Percentiles rank a stretch among this genome's conserved stretches.
These are phyloP conservation scores for Enteromius afrohamiltoni DNA, from an alignment of 2,797 vertebrate species.

Conservation along the genomic window DNA sequence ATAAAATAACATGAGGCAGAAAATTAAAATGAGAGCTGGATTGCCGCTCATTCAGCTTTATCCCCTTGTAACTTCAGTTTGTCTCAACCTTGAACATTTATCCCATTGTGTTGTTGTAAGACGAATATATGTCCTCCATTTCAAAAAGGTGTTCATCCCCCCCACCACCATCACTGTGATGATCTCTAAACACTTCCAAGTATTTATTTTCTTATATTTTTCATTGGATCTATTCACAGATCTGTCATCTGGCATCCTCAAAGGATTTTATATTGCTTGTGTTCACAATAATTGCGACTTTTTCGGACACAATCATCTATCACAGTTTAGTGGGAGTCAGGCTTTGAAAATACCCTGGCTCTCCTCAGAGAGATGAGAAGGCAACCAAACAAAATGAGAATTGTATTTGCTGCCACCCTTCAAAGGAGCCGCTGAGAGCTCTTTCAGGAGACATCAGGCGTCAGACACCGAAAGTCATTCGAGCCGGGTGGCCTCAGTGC, in stretches of 20 bases:
- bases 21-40: conserved; percentile 47
- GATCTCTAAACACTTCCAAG: conserved; percentile 22
- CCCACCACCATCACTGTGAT: background rate
- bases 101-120: background rate
- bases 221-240: conserved; percentile 18
- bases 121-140: conserved; percentile 6
- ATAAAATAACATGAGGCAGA: conserved; percentile 49
- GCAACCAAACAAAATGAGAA: conserved; percentile 59
- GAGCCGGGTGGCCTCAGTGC: conserved; percentile 1
- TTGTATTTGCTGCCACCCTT: conserved; percentile 46
- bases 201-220: conserved; percentile 26
- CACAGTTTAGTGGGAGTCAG: conserved; percentile 46
- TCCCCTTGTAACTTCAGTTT: conserved; percentile 10
- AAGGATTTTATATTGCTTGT: conserved; percentile 42
- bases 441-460: conserved; percentile 43
- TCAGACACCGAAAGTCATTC: conserved; percentile 35
- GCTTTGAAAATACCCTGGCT: conserved; percentile 39
- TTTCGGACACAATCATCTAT: conserved; percentile 56
- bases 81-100: conserved; percentile 10
- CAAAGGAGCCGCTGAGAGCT: conserved; percentile 13
- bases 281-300: conserved; percentile 33
- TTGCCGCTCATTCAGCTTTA: conserved; percentile 33
- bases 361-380: conserved; percentile 53
- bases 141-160: background rate
- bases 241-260: conserved; percentile 11